These are phyloP conservation scores for Danio choprae DNA, from an alignment of 2,797 vertebrate genomes.

Conservation along the genomic window DNA sequence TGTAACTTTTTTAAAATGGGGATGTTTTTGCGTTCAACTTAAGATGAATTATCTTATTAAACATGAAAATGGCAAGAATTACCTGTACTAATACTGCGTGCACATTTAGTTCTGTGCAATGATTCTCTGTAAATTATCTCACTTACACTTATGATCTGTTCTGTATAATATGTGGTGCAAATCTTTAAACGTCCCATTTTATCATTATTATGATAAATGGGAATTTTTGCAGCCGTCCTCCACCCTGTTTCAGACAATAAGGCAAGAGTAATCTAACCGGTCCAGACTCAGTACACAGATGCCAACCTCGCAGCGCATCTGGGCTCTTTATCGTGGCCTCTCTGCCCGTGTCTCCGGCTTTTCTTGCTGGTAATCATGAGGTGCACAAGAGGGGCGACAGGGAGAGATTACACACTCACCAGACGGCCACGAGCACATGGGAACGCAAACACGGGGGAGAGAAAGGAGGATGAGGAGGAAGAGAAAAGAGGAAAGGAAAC, in stretches of 20 bases:
- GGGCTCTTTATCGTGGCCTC: slow-evolving; percentile 76
- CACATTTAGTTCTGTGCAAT: neutral
- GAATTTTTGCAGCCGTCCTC: slow-evolving; percentile 51
- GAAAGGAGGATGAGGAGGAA: slow-evolving; percentile 30
- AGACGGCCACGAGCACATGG: slow-evolving; percentile 65
- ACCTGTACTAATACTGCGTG: neutral
- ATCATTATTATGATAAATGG: slow-evolving; percentile 43
- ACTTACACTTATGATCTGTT: neutral
- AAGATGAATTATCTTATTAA: neutral
- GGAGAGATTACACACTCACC: slow-evolving; percentile 72
- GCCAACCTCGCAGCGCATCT: slow-evolving; percentile 70
- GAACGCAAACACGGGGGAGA: slow-evolving; percentile 67
- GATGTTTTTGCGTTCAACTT: no score
- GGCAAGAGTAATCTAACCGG: slow-evolving; percentile 43
- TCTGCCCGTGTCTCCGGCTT: slow-evolving; percentile 64
- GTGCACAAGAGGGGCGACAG: slow-evolving; percentile 59
- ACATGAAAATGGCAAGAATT: neutral
- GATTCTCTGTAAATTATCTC: neutral
- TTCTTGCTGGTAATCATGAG: slow-evolving; percentile 67
- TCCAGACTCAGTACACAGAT: slow-evolving; percentile 54
- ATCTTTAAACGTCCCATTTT: slow-evolving; percentile 24
- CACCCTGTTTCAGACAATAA: slow-evolving; percentile 65
- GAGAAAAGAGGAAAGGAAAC: slow-evolving; percentile 66
- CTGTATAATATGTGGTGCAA: neutral
- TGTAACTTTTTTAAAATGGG: no score